Percentiles rank a stretch among this genome's conserved stretches.
These are phyloP conservation scores for Micromys minutus DNA, from an alignment of 2,113 vertebrate genomes.

Conservation along the genomic window DNA sequence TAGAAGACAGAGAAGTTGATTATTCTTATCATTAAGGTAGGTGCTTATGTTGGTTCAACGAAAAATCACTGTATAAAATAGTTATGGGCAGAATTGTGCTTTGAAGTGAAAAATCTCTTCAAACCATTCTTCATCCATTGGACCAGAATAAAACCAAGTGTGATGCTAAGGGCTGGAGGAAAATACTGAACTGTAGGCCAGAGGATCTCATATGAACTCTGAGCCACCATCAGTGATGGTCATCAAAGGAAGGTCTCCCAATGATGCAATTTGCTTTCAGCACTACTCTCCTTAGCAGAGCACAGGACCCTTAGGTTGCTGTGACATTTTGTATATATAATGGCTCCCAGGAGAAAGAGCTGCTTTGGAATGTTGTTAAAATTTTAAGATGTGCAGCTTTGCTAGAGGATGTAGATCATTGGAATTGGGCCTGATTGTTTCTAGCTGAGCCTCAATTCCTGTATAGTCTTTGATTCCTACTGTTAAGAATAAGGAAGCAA, in stretches of 20 bases:
- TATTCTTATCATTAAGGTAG: constrained; percentile 41
- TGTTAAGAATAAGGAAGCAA: neutral
- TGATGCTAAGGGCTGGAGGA: neutral
- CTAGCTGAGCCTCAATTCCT: neutral
- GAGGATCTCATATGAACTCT: neutral
- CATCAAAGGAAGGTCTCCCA: neutral
- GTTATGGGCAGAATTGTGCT: constrained; percentile 29
- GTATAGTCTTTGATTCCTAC: neutral
- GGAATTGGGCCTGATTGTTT: neutral
- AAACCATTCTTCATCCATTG: constrained; percentile 30
- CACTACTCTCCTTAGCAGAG: neutral
- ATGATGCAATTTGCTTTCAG: neutral
- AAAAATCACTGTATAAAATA: neutral
- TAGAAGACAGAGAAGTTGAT: constrained; percentile 66
- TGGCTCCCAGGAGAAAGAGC: too few relatives aligned
- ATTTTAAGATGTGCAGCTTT: neutral
- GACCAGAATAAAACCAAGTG: neutral
- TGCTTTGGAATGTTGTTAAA: neutral
- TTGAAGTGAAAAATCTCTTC: constrained; percentile 28
- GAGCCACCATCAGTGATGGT: neutral
- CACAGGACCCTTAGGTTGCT: neutral
- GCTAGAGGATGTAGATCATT: neutral
- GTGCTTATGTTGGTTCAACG: neutral
- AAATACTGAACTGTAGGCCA: constrained; percentile 1
- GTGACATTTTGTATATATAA: neutral